Evolutionary conservation across 2,113 vertebrate genomes (phyloP).

Genomic region (Apodemus speciosus): DNA sequence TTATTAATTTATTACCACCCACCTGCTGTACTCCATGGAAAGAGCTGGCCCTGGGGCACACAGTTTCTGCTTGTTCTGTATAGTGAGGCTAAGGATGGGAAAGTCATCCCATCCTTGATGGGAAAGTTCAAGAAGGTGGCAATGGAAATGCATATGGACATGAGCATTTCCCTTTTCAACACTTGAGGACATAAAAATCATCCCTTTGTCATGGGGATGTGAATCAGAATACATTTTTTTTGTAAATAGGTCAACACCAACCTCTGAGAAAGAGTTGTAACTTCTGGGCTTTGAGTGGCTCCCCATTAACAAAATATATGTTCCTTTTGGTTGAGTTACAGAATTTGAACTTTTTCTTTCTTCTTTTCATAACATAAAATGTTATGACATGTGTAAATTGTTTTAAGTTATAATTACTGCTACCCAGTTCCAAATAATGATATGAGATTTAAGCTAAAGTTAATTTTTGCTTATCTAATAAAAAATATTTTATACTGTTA

Average conservation of each 20-base stretch:
- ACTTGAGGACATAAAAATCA: neutral
- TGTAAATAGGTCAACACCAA: slow-evolving; percentile 34
- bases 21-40: neutral
- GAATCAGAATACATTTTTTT: slow-evolving; percentile 30
- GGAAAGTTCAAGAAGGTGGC: neutral
- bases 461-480: slow-evolving; percentile 40
- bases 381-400: neutral
- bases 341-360: slow-evolving; percentile 5
- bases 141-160: slow-evolving; percentile 32
- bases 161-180: neutral
- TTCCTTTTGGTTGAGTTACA: slow-evolving; percentile 30
- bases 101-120: no score
- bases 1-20: neutral
- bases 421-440: slow-evolving; percentile 35
- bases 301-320: slow-evolving; percentile 40
- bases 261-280: slow-evolving; percentile 54
- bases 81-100: slow-evolving; percentile 36
- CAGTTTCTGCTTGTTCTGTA: slow-evolving; percentile 48
- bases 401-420: slow-evolving; percentile 39
- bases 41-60: slow-evolving; percentile 20
- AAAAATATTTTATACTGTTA: neutral
- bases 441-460: slow-evolving; percentile 22
- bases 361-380: slow-evolving; percentile 24
- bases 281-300: slow-evolving; percentile 37
- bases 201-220: slow-evolving; percentile 42